These are phyloP conservation scores for Acridotheres tristis DNA, from an alignment of 2,797 vertebrate species.

Conservation along the genomic window DNA sequence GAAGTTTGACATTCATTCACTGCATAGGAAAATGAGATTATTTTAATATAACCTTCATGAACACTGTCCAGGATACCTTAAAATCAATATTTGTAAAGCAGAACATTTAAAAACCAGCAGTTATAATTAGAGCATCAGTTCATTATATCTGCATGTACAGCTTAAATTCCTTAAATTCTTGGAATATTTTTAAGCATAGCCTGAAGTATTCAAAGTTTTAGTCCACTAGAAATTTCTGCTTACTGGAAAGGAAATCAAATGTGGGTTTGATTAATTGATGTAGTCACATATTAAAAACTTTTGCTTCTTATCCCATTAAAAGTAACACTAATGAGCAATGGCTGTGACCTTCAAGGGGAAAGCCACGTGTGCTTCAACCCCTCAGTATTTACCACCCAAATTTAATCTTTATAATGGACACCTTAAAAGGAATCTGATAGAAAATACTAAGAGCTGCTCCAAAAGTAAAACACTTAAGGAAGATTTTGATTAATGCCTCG, in stretches of 20 bases:
- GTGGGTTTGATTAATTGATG: slow-evolving; percentile 78
- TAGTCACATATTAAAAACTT: slow-evolving; percentile 83
- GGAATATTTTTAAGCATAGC: slow-evolving; percentile 12
- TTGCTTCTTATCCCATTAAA: slow-evolving; percentile 85
- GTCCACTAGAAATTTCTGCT: slow-evolving; percentile 59
- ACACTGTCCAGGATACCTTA: neutral
- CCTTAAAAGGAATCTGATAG: slow-evolving; percentile 87
- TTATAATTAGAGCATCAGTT: neutral
- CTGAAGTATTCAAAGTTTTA: neutral
- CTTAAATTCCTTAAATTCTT: slow-evolving; percentile 11
- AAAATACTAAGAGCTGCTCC: slow-evolving; percentile 83
- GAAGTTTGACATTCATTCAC: slow-evolving; percentile 3
- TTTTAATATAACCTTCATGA: slow-evolving; percentile 38
- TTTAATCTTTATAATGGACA: slow-evolving; percentile 88
- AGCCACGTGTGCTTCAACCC: slow-evolving; percentile 77
- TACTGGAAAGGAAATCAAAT: slow-evolving; percentile 77
- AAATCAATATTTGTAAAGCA: slow-evolving; percentile 8
- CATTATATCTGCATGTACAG: neutral
- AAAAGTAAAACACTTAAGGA: slow-evolving; percentile 87
- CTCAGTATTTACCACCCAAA: slow-evolving; percentile 84
- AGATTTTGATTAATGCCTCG: slow-evolving; percentile 89
- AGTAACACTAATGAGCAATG: slow-evolving; percentile 84
- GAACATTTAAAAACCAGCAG: neutral
- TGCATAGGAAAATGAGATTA: neutral
- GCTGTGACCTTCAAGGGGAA: slow-evolving; percentile 79